Base-by-base conservation (phyloP, 1,140 invertebrate genomes). In the Sinella curviseta region DNA sequence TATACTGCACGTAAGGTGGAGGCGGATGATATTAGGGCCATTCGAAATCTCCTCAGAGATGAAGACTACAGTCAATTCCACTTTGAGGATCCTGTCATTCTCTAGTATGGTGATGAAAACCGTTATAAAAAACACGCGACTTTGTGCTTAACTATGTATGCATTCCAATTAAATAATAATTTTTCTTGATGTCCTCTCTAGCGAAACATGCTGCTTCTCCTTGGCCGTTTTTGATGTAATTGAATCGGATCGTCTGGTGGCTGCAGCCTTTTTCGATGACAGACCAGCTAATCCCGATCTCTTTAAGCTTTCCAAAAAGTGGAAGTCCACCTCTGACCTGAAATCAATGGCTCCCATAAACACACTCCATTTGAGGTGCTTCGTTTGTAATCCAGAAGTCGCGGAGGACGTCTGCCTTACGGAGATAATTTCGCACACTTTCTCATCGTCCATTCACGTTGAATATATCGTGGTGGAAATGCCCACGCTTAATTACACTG, bases 161-260 rank as follows among this genome's bases (percentile, higher is more conserved):
- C 34, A 3, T 16, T 74, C 3, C 16, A 33, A 20, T 16, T 74
- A 17, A 33, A 33, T 30, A 74, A 35, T 60, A 26, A 76, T 12
- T 54, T 12, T 2, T 33, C 14, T 76, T 4, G 3, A 14, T 24
- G 1, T 54, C 31, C 17, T 20, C 26, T 48, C 3, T 26, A 76
- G 74, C 34, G 81, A 82, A 54, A 82, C 54, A 34, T 82, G 48
- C 12, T 74, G 60, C 28, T 82, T 77, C 33, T 82, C 81, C 12
- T 8, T 82, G 1, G 81, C 70, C n/a, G 3, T 82, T 14, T 30
- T 31, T 1, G 78, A 78, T 36, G 26, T 33, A 1, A 16, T 20
- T 33, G 70, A 80, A 30, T 48, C 35, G 54, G 39, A 31, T 33
- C 26, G 39, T 1, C 0, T 82, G 24, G 31, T 82, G 16, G 81